Conservation (phyloP, 2,888 invertebrate species). For the Smittia sp. region DNA sequence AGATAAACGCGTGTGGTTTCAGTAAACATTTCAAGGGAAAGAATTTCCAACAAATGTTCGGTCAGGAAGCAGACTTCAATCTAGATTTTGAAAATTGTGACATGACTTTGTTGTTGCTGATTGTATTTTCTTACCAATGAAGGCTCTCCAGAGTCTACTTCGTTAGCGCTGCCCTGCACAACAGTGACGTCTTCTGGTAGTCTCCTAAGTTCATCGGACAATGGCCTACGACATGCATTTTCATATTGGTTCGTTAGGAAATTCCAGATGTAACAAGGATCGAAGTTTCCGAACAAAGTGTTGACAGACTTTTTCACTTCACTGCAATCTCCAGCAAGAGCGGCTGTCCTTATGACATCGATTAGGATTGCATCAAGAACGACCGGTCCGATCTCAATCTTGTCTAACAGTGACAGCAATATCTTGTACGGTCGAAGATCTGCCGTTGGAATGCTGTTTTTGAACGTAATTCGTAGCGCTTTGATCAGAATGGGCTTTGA, state of each 20-base stretch:
- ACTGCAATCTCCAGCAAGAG: constrained; percentile 57
- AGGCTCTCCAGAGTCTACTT: constrained; percentile 65
- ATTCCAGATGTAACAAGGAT: constrained; percentile 83
- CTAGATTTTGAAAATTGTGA: too few species aligned
- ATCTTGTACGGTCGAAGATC: constrained; percentile 73
- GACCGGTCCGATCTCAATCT: constrained; percentile 78
- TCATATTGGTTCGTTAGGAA: constrained; percentile 67
- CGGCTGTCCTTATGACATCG: constrained; percentile 69
- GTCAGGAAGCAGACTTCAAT: constrained; percentile 69
- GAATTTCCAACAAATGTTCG: constrained; percentile 72
- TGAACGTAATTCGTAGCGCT: constrained; percentile 62
- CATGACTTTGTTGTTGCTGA: too few species aligned
- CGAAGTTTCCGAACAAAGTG: constrained; percentile 75
- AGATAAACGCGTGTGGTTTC: constrained; percentile 75
- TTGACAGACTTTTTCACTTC: constrained; percentile 83
- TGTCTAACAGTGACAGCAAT: constrained; percentile 78
- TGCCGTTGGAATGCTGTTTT: constrained; percentile 57
- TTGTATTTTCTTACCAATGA: too few species aligned
- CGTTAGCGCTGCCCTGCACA: constrained; percentile 43
- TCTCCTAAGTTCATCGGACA: constrained; percentile 43
- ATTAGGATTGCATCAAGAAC: constrained; percentile 74
- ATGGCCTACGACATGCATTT: constrained; percentile 49
- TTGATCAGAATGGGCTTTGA: constrained; percentile 66
- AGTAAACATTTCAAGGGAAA: constrained; percentile 71
- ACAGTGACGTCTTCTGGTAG: constrained; percentile 9